Conservation (phyloP, 2,113 vertebrate species). For the Shinisaurus crocodilurus region DNA sequence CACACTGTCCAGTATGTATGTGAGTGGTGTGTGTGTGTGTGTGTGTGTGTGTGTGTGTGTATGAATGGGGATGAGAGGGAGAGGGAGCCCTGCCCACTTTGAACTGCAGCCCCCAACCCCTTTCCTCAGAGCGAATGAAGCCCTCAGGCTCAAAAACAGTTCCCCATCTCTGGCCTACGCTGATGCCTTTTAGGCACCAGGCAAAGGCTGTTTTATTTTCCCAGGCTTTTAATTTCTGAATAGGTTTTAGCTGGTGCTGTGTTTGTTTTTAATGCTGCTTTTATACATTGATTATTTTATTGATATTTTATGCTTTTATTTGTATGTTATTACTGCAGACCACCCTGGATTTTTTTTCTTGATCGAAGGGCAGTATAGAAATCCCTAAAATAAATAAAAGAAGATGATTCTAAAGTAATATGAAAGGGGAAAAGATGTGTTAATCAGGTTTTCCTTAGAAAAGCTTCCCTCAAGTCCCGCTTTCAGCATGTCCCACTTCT, state of each 20-base stretch:
- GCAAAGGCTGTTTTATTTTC: neutral
- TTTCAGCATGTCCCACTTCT: neutral
- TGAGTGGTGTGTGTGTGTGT: too few relatives aligned
- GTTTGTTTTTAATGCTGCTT: neutral
- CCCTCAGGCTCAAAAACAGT: too few relatives aligned
- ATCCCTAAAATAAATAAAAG: neutral
- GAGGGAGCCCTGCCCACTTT: too few relatives aligned
- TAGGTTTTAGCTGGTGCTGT: neutral
- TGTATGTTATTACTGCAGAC: neutral
- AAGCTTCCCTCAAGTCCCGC: neutral
- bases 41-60: too few relatives aligned
- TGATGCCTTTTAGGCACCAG: neutral
- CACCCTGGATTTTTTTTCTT: neutral
- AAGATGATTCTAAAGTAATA: neutral
- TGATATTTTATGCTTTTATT: neutral
- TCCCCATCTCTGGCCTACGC: too few relatives aligned
- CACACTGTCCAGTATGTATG: too few relatives aligned
- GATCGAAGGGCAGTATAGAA: neutral
- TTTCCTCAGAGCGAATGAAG: too few relatives aligned
- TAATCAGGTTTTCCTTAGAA: neutral
- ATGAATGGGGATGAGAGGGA: too few relatives aligned
- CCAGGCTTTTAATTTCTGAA: neutral
- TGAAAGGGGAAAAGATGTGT: neutral
- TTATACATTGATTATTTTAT: neutral
- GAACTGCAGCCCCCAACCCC: too few relatives aligned